Conservation (phyloP, 92 coral and sea anemone species). For the Micromussa lordhowensis region DNA sequence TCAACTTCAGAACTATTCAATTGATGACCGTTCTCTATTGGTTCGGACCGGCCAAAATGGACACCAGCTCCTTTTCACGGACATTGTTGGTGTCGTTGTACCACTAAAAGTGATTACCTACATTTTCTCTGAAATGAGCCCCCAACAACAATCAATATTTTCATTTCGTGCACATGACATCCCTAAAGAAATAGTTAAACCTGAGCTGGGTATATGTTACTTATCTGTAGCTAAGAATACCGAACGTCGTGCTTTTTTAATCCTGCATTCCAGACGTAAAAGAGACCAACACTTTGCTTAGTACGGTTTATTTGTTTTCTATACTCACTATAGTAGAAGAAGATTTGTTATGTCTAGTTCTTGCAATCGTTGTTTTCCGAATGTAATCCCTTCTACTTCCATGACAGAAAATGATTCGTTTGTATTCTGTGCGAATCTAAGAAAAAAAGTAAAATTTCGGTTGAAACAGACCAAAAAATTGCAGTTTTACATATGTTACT, state of each 20-base stretch:
- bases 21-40: not conserved
- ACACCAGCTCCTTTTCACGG: too few relatives aligned
- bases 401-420: conserved; percentile 74
- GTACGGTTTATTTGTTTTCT: not conserved
- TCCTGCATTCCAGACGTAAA: not conserved
- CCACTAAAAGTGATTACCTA: too few relatives aligned
- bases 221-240: too few relatives aligned
- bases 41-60: too few relatives aligned
- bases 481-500: not conserved
- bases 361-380: conserved; percentile 44
- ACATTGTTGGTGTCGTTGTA: too few relatives aligned
- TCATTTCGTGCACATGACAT: too few relatives aligned
- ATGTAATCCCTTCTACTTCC: conserved; percentile 78
- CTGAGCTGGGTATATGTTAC: too few relatives aligned
- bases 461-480: too few relatives aligned
- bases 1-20: not conserved
- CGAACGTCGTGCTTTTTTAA: too few relatives aligned
- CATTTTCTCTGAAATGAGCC: too few relatives aligned
- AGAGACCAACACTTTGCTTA: not conserved
- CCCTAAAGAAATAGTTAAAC: too few relatives aligned
- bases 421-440: conserved; percentile 79
- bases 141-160: too few relatives aligned
- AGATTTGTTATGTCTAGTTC: not conserved
- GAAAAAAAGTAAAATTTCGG: not conserved
- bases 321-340: conserved; percentile 13